Evolutionary conservation across 2,113 vertebrate genomes (phyloP).

Genomic region (Serilophus lunatus): DNA sequence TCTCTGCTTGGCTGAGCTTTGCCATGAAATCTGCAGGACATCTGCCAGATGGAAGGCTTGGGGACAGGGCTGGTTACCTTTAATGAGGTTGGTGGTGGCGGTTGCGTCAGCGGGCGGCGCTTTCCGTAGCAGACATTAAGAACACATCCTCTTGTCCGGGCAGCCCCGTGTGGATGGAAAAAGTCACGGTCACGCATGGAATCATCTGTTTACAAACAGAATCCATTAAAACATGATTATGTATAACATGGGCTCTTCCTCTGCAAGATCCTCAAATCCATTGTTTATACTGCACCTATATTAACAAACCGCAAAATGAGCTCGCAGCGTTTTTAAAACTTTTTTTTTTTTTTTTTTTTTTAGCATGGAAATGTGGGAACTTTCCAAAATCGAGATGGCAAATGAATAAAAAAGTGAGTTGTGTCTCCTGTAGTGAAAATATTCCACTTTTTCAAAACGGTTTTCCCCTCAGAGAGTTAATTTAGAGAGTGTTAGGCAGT

Average conservation of each 20-base stretch:
- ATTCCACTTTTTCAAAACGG: fast-evolving
- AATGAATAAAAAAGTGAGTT: background rate
- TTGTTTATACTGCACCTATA: background rate
- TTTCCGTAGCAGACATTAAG: background rate
- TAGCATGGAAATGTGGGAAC: background rate
- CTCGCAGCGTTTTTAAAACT: fast-evolving
- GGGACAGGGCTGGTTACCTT: background rate
- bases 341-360: background rate
- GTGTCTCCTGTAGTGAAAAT: background rate
- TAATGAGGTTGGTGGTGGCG: background rate
- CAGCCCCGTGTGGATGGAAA: background rate
- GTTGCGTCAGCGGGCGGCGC: background rate
- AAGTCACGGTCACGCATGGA: background rate
- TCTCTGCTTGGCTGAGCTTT: background rate
- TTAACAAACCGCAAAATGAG: background rate
- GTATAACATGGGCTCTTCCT: background rate
- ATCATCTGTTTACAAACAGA: background rate
- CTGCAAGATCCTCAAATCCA: background rate
- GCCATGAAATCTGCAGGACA: background rate
- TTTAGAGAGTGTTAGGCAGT: background rate
- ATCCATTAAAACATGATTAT: background rate
- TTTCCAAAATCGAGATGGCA: fast-evolving
- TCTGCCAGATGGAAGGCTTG: background rate
- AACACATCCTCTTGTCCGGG: background rate
- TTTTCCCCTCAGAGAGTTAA: background rate